phyloP scores from a whole-genome alignment of 2,888 invertebrate species.

The Ellobium chinense region DNA sequence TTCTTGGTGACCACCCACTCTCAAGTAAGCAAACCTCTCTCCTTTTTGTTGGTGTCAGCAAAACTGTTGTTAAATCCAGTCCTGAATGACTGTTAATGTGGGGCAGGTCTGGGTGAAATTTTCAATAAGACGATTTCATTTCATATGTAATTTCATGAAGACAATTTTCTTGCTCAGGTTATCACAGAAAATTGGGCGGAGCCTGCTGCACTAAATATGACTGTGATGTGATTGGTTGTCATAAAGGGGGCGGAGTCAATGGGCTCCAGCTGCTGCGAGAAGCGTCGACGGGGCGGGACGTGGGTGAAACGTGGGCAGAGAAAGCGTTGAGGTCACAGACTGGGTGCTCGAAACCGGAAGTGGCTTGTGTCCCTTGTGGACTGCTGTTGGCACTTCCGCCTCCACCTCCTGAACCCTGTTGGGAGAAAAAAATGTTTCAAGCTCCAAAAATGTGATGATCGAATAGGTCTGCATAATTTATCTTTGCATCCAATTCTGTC shows the following conservation, averaged over 20 bases:
- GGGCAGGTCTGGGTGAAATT: too few species aligned
- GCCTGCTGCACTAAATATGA: constrained; percentile 8
- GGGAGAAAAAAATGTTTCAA: too few species aligned
- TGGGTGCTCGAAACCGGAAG: constrained; percentile 55
- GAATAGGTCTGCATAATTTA: too few species aligned
- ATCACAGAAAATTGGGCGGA: constrained; percentile 39
- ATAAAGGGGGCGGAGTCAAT: constrained; percentile 70
- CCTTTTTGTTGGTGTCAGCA: too few species aligned
- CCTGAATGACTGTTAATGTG: too few species aligned
- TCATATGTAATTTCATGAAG: too few species aligned
- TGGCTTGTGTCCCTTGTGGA: constrained; percentile 53
- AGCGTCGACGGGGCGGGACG: constrained; percentile 55
- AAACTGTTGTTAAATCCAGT: too few species aligned
- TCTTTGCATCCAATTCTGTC: too few species aligned
- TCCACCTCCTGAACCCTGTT: constrained; percentile 23
- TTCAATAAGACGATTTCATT: too few species aligned
- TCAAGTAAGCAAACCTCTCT: too few species aligned
- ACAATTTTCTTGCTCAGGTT: neutral
- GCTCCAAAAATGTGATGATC: too few species aligned
- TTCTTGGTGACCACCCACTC: too few species aligned
- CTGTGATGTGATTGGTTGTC: constrained; percentile 48
- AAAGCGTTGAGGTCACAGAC: constrained; percentile 62
- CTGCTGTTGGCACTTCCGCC: constrained; percentile 36
- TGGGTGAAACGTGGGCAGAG: constrained; percentile 60
- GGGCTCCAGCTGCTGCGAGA: constrained; percentile 68